Base-by-base conservation (phyloP, 92 coral and sea anemone species). In the Porites divaricata region DNA sequence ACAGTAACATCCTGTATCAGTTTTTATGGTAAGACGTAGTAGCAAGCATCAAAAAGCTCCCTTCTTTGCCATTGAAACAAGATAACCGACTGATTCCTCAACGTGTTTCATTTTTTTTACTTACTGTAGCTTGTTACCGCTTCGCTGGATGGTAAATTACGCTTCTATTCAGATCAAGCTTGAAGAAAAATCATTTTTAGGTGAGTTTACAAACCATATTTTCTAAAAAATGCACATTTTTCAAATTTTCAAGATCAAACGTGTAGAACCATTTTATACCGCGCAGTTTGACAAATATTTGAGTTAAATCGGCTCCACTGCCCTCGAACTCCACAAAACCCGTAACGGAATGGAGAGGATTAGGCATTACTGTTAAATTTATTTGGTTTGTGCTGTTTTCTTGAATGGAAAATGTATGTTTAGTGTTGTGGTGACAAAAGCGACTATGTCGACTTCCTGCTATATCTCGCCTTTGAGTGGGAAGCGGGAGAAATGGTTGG, bases 141-240 rank as follows among this genome's bases (percentile, higher is more conserved):
- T 11, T 95, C 99, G 7, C 87, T 92, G 67, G 99, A 96, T 83
- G 99, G 99, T 8, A 94, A 83, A 68, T 77, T 96, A 22, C 91
- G 90, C 62, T 91, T 96, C 84, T 96, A 90, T 77, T 77, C 93
- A 26, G 93, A 91, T 74, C 86, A 93, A 35, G 45, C 45, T 35
- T 35, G 45, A 35, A 62, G 86, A 41, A 24, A 58, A 82, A n/a
- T 28, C 63, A 73, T 57, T 23, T 12, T 35, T 51, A 72, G 86
- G 86, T 80, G 56, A 57, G 78, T 15, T 74, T 14, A 10, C 64
- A n/a, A 56, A 52, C 8, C 53, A 35, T 35, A 35, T 35, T 35
- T 35, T 4, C 45, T 35, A 35, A 35, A 35, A 35, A 35, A 35
- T 35, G 45, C 45, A 54, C 59, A 15, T 54, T 54, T 15, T 54